Percentiles rank a stretch among this genome's conserved stretches.
phyloP scores from a whole-genome alignment of 2,888 invertebrate genomes.

The Chrysomela aeneicollis region DNA sequence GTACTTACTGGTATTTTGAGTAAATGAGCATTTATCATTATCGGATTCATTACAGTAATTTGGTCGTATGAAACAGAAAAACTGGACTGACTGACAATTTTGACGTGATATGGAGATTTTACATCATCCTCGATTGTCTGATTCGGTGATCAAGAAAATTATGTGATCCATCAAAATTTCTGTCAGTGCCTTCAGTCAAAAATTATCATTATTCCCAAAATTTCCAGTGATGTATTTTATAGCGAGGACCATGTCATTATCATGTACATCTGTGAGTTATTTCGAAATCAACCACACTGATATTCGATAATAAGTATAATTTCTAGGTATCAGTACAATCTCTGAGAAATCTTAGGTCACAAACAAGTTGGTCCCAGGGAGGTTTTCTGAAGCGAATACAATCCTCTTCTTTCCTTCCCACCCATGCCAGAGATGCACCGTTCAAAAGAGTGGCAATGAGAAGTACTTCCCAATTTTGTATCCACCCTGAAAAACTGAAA shows the following conservation, averaged over 20 bases:
- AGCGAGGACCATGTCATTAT: background rate
- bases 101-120: slow-evolving; percentile 39
- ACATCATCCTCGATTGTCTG: slow-evolving; percentile 30
- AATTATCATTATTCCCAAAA: slow-evolving; percentile 20
- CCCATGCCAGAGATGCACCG: background rate
- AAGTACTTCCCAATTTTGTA: slow-evolving; percentile 22
- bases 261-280: slow-evolving; percentile 15
- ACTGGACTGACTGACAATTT: slow-evolving; percentile 44
- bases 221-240: slow-evolving; percentile 23
- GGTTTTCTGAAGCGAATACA: background rate
- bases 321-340: slow-evolving; percentile 11
- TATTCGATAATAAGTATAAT: background rate
- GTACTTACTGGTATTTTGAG: slow-evolving; percentile 45
- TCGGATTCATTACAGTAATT: slow-evolving; percentile 49
- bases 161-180: slow-evolving; percentile 16
- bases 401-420: slow-evolving; percentile 1
- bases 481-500: slow-evolving; percentile 44
- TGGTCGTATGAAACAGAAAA: slow-evolving; percentile 40
- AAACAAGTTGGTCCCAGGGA: background rate
- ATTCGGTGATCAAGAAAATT: slow-evolving; percentile 27
- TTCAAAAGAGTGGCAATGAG: background rate
- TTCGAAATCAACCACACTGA: background rate
- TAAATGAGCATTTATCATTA: slow-evolving; percentile 43
- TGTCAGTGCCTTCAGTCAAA: slow-evolving; percentile 25
- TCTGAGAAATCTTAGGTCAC: background rate